Base-by-base conservation (phyloP, 2,797 vertebrate species). In the Sebastes ruberrimus region DNA sequence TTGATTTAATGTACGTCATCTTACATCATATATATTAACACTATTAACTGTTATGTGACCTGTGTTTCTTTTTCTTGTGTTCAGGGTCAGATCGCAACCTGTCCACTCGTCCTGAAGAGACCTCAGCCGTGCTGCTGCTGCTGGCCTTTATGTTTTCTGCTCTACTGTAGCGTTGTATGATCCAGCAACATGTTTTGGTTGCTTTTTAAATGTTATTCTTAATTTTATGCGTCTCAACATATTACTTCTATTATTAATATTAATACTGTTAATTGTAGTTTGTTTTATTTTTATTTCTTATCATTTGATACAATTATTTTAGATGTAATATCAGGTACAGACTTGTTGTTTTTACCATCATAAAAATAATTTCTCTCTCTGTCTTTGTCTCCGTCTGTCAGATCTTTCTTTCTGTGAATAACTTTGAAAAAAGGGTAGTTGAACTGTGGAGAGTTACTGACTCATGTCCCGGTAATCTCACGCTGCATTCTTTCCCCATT, bases 111-210 rank as follows among this genome's bases (percentile, higher is more conserved):
- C 71, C 63, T 27, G 62, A 67, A 23, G 57, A 6, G 70, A 66
- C 74, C 6, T 32, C 28, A 20, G 72, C 55, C 1, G 23, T 84
- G 71, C 27, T 92, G 28, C 27, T 92, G 28, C 64, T 90, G 52
- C 22, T 79, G 16, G 22, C 67, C 23, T n/a, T 77, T 3, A 10
- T 75, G 38, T 1, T 85, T 4, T 60, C 66, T 71, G 61, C 63
- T 42, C n/a, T 16, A 7, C 1, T 61, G 20, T 4, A n/a, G 7
- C 7, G 1, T 0, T 4, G 18, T 52, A 49, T 52, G 8, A 53
- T 20, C 11, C 8, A 42, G 10, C 10, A 57, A 49, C 10, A 25
- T 59, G 4, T 10, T 32, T 56, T 20, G 1, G 3, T 6, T 10
- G 13, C 4, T 38, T 38, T 27, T 53, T 53, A 56, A 52, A 64